Evolutionary conservation across 2,888 invertebrate species (phyloP), one percentile per base, ranked within the genome.

Genomic region (Epinotia demarniana): DNA sequence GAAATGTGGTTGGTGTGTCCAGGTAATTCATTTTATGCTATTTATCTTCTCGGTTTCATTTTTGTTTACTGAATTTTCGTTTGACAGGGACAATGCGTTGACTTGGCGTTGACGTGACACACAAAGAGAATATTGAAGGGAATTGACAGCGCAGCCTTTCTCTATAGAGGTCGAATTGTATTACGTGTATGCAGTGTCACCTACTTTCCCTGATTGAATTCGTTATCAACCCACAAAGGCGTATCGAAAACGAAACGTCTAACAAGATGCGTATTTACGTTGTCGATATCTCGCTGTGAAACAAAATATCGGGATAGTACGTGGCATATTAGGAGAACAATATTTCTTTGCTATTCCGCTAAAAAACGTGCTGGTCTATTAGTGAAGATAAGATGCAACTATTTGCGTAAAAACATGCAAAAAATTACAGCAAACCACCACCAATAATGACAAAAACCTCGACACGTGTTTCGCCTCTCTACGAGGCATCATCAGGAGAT

Each of bases 201-300:
- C 73, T 69, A 76, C 53, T 75, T 67, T 82, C 79, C 81, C 79
- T 88, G 87, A 89, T 89, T 87, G 89, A 89, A 89, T 88, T 89
- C 83, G 84, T 89, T 89, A 89, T 89, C 88, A 85, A 85, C 79
- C 81, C 81, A 83, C 84, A 85, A 84, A n/a, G 53, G 49, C 80
- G 85, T 83, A 83, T 83, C 83, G 82, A 83, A 84, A 85, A 82
- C 83, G 85, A 85, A 86, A 87, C 82, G 83, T 87, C 85, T 84
- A 83, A 84, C 83, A 81, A 81, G 81, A 81, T 78, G 80, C 83
- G 83, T 85, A 87, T 87, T 87, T 87, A 85, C 84, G 82, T 77
- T 77, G 79, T 79, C 78, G 78, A 79, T 79, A 79, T 81, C 80
- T 83, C 82, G 82, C 82, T 82, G 79, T 80, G 84, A 86, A 87